These are phyloP conservation scores for Hormaphis cornu DNA, from an alignment of 1,140 invertebrate genomes.

Conservation along the genomic window DNA sequence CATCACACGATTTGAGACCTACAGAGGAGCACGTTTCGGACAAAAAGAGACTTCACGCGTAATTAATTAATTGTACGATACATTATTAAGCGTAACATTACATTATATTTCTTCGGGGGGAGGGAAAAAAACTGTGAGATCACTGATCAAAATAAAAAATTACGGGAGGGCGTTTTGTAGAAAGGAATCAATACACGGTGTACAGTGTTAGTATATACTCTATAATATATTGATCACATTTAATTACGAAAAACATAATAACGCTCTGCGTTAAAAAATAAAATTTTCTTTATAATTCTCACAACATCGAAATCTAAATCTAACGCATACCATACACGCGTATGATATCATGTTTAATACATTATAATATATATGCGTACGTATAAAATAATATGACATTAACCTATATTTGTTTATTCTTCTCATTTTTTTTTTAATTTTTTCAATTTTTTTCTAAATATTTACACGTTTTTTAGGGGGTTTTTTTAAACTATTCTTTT, in stretches of 20 bases:
- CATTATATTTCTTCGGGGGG: background rate
- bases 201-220: background rate
- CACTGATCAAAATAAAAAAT: background rate
- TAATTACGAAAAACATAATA: too few species aligned
- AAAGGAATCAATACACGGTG: background rate
- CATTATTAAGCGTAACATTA: background rate
- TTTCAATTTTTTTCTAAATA: background rate
- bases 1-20: too few species aligned
- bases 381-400: constrained; percentile 27
- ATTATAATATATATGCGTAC: constrained; percentile 2
- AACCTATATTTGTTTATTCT: background rate
- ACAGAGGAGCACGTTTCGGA: too few species aligned
- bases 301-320: background rate
- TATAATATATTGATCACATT: background rate
- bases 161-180: background rate
- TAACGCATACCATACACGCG: background rate
- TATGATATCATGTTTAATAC: constrained; percentile 1
- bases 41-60: too few species aligned
- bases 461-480: background rate
- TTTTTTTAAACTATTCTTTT: too few species aligned
- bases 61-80: too few species aligned
- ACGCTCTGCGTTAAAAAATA: background rate
- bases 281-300: background rate
- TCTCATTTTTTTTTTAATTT: background rate
- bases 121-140: constrained; percentile 17